Evolutionary conservation across 2,797 vertebrate species (phyloP).

Genomic region (Takifugu rubripes): DNA sequence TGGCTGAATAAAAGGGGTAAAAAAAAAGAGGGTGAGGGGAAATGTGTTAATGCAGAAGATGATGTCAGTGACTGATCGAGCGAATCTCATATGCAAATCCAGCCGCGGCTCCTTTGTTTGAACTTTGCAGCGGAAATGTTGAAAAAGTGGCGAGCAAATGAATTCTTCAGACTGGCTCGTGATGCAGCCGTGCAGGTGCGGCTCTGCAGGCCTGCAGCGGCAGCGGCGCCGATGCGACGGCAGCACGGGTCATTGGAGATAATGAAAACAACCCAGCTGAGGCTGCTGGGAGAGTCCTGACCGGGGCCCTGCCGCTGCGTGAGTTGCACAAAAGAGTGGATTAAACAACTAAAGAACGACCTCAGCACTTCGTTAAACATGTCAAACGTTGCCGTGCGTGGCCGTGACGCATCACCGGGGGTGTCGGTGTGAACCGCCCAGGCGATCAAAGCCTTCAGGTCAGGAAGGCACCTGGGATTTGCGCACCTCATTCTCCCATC

Average conservation of each 20-base stretch:
- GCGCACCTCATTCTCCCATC: slow-evolving; percentile 7
- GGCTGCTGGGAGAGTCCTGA: slow-evolving; percentile 3
- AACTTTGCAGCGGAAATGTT: no score
- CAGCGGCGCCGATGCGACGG: slow-evolving; percentile 18
- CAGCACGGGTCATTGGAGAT: slow-evolving; percentile 40
- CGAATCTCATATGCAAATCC: no score
- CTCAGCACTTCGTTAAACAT: no score
- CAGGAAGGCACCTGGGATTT: slow-evolving; percentile 2
- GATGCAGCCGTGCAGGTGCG: no score
- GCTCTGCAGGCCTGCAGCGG: slow-evolving; percentile 4
- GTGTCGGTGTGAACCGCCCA: slow-evolving; percentile 9
- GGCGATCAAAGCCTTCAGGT: slow-evolving; percentile 16
- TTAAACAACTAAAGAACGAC: no score
- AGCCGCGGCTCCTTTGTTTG: no score
- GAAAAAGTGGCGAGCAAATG: no score
- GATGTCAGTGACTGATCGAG: no score
- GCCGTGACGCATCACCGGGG: slow-evolving; percentile 11
- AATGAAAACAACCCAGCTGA: slow-evolving; percentile 35
- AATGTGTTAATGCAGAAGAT: no score
- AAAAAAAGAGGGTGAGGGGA: not conserved
- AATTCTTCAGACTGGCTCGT: no score
- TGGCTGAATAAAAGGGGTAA: slow-evolving; percentile 75
- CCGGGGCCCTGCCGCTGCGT: not conserved
- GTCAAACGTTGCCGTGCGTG: not conserved
- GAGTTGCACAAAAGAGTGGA: slow-evolving; percentile 1